Percentiles rank a stretch among this genome's conserved stretches.
Evolutionary conservation across 2,113 vertebrate species (phyloP).

Genomic region (Abramis brama): DNA sequence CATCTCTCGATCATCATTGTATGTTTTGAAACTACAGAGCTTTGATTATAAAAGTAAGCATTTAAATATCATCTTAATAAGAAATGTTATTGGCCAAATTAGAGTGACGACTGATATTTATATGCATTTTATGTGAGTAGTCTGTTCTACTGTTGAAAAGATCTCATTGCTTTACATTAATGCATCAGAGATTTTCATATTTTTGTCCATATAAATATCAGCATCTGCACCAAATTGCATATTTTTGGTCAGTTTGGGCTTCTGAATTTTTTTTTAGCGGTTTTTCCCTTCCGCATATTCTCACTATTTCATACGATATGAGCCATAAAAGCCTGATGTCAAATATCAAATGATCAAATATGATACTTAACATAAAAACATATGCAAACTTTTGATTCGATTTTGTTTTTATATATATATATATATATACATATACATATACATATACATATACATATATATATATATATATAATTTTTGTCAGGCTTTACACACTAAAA

Average conservation of each 20-base stretch:
- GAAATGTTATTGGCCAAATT: no score
- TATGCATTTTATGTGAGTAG: no score
- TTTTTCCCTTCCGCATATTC: not conserved
- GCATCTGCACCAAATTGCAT: not conserved
- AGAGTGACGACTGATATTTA: no score
- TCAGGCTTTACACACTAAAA: no score
- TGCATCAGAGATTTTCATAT: not conserved
- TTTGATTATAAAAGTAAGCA: not conserved
- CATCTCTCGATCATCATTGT: no score
- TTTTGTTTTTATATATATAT: no score
- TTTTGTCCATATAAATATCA: not conserved
- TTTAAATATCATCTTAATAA: no score
- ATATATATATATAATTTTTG: no score
- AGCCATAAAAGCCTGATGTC: not conserved
- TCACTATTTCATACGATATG: not conserved
- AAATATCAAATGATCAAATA: not conserved
- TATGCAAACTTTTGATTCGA: not conserved
- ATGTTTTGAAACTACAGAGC: not conserved
- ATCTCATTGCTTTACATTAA: no score
- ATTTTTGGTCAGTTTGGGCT: not conserved
- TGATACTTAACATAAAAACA: not conserved
- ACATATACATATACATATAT: no score
- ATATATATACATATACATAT: no score
- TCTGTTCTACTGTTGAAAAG: no score
- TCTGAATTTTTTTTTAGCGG: not conserved